Conservation (phyloP, 2,888 invertebrate species). For the Drosophila melanosoma region DNA sequence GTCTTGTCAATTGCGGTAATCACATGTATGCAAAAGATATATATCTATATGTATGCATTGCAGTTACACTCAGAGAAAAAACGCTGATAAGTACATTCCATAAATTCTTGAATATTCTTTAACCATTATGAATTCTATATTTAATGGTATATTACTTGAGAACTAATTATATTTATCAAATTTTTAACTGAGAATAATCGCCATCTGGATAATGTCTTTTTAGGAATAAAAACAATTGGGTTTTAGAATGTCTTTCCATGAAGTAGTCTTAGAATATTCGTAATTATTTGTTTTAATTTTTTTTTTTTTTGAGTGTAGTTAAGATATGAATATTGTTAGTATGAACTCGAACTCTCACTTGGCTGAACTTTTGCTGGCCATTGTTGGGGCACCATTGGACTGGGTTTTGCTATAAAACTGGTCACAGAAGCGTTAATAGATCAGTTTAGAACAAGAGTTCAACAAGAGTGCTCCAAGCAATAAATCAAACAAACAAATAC, state of each 20-base stretch:
- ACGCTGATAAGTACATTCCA: not conserved
- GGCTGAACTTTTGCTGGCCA: conserved; percentile 65
- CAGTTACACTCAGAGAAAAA: conserved; percentile 9
- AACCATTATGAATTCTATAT: not conserved
- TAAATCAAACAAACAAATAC: conserved; percentile 28
- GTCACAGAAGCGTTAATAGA: conserved; percentile 45
- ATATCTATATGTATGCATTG: conserved; percentile 14
- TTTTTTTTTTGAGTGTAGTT: not conserved
- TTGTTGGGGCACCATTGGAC: conserved; percentile 11
- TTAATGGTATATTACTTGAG: not conserved
- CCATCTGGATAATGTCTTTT: not conserved
- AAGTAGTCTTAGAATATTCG: not conserved
- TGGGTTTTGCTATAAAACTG: conserved; percentile 58
- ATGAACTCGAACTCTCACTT: conserved; percentile 74
- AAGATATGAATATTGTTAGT: conserved; percentile 26
- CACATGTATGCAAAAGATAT: conserved; percentile 70
- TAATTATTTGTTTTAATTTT: not conserved
- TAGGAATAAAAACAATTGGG: not conserved
- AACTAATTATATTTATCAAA: rapidly evolving
- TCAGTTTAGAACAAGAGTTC: conserved; percentile 82
- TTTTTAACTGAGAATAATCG: not conserved
- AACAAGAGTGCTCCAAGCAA: conserved; percentile 61
- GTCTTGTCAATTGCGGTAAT: conserved; percentile 66
- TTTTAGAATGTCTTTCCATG: not conserved
- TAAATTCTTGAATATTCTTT: not conserved